These are phyloP conservation scores for Lipophrys pholis DNA, from an alignment of 2,113 vertebrate species.

Conservation along the genomic window DNA sequence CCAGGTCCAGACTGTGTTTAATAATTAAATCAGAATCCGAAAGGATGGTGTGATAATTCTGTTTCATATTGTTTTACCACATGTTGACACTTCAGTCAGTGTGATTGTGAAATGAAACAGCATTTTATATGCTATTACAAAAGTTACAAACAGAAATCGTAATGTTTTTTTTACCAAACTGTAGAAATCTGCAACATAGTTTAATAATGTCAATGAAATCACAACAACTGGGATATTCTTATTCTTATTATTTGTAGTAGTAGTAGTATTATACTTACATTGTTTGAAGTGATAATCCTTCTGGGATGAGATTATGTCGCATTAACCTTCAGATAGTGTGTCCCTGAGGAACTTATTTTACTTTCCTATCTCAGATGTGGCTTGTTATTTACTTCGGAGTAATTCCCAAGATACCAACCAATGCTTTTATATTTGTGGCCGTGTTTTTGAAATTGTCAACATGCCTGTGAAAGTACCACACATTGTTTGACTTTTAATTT, in stretches of 20 bases:
- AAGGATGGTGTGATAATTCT: not conserved
- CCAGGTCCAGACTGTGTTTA: not conserved
- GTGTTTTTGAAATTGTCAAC: not conserved
- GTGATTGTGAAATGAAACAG: no score
- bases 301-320: not conserved
- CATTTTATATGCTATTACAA: no score
- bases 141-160: no score
- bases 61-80: not conserved
- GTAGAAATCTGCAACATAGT: no score
- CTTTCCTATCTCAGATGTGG: not conserved
- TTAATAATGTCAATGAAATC: no score
- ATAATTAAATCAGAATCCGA: not conserved
- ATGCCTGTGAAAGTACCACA: not conserved
- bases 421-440: conserved; percentile 18
- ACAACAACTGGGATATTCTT: no score
- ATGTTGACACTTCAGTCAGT: not conserved
- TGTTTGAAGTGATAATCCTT: no score
- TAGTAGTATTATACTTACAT: no score
- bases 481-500: not conserved
- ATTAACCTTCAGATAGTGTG: not conserved
- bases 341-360: not conserved
- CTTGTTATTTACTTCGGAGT: not conserved
- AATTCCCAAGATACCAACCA: conserved; percentile 9
- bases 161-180: no score
- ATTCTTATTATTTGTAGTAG: no score